phyloP scores from a whole-genome alignment of 2,797 vertebrate species.

The Sebastes jordani region DNA sequence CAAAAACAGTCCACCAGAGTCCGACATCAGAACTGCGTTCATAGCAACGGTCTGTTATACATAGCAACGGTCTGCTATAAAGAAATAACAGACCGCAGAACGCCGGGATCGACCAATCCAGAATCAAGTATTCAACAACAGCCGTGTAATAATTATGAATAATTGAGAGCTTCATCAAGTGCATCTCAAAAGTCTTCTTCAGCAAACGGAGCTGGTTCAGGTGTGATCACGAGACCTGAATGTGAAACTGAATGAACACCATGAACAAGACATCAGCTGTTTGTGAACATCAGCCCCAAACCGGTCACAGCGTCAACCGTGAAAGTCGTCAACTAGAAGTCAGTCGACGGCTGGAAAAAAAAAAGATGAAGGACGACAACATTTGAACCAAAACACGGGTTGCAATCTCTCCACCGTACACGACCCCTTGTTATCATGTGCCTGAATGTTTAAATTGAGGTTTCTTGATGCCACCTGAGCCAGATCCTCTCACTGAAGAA shows the following conservation, averaged over 20 bases:
- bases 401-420: background rate
- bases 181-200: background rate
- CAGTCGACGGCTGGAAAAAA: background rate
- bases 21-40: too few relatives aligned
- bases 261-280: background rate
- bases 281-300: background rate
- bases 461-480: background rate
- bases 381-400: background rate
- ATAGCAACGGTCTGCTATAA: too few relatives aligned
- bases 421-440: background rate
- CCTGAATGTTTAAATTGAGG: background rate
- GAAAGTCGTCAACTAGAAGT: background rate
- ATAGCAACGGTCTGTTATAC: too few relatives aligned
- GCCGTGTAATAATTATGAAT: too few relatives aligned
- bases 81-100: too few relatives aligned
- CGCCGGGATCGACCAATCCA: accelerated
- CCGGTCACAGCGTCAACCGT: too few relatives aligned
- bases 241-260: background rate
- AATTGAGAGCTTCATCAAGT: background rate
- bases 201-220: background rate
- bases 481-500: background rate
- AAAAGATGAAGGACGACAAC: background rate
- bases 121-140: too few relatives aligned
- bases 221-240: background rate
- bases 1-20: accelerated